phyloP scores from a whole-genome alignment of 2,113 vertebrate genomes.

The Phalacrocorax aristotelis region DNA sequence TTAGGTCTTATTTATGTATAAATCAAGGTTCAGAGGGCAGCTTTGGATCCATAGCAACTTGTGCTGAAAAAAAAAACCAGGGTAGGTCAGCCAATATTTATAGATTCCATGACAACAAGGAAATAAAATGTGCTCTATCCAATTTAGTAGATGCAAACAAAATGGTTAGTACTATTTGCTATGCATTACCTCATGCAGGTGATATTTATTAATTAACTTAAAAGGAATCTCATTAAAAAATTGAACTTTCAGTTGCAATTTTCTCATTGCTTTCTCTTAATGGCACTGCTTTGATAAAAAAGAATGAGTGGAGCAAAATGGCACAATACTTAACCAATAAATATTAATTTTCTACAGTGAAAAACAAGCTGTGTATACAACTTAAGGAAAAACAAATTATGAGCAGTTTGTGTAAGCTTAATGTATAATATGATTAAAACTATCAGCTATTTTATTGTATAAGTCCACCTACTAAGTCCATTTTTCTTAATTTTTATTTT shows the following conservation, averaged over 20 bases:
- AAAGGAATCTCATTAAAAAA: constrained; percentile 7
- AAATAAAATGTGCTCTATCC: background rate
- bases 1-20: background rate
- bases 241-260: background rate
- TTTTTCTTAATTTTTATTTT: background rate
- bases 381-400: background rate
- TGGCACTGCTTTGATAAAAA: background rate
- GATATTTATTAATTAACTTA: constrained; percentile 33
- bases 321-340: background rate
- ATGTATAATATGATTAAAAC: background rate
- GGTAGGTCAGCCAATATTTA: constrained; percentile 28
- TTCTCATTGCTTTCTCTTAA: constrained; percentile 3
- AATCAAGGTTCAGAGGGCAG: background rate
- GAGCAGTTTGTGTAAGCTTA: background rate
- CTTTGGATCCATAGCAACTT: background rate
- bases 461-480: background rate
- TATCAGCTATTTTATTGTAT: background rate
- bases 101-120: background rate
- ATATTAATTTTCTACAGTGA: background rate
- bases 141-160: constrained; percentile 22
- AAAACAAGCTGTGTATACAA: background rate
- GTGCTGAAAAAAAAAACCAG: background rate
- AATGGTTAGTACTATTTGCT: background rate
- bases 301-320: background rate
- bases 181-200: background rate